phyloP scores from a whole-genome alignment of 2,888 invertebrate genomes.

The Criorhina ranunculi region DNA sequence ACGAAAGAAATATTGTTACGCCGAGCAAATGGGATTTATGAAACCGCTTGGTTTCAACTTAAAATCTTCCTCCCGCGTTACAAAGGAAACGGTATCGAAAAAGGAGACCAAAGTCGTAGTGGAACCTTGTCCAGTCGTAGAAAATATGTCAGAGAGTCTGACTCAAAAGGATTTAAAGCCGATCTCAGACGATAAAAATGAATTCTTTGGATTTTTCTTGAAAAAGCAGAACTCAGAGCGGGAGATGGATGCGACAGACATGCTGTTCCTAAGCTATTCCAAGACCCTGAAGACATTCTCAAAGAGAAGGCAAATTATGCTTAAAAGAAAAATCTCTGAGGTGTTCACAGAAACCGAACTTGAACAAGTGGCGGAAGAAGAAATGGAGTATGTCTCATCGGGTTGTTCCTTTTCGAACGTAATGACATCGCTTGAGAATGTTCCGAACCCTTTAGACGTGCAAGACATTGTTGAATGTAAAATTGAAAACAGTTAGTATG shows the following conservation, averaged over 20 bases:
- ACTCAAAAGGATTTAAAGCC: background rate
- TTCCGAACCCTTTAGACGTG: too few species aligned
- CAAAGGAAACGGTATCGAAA: too few species aligned
- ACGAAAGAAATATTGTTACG: slow-evolving; percentile 17
- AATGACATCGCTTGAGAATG: too few species aligned
- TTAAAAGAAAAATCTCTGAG: slow-evolving; percentile 15
- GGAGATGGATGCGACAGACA: slow-evolving; percentile 1
- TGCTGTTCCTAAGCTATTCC: slow-evolving; percentile 11
- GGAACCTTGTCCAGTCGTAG: too few species aligned
- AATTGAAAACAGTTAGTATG: too few species aligned
- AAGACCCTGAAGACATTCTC: slow-evolving; percentile 7
- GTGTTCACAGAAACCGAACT: slow-evolving; percentile 14
- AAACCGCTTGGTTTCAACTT: background rate
- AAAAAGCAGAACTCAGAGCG: background rate
- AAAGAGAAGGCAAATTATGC: slow-evolving; percentile 4
- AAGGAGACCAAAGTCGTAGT: too few species aligned
- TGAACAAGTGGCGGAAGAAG: slow-evolving; percentile 3
- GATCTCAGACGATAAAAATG: background rate
- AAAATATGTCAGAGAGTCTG: background rate
- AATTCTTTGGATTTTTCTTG: background rate
- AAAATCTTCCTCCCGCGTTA: background rate
- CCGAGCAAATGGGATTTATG: slow-evolving; percentile 22
- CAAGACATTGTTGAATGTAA: too few species aligned
- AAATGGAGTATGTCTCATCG: background rate
- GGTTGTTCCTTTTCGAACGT: too few species aligned